These are phyloP conservation scores for Tanaodytes sp. DNA, from an alignment of 2,888 invertebrate genomes.

Conservation along the genomic window DNA sequence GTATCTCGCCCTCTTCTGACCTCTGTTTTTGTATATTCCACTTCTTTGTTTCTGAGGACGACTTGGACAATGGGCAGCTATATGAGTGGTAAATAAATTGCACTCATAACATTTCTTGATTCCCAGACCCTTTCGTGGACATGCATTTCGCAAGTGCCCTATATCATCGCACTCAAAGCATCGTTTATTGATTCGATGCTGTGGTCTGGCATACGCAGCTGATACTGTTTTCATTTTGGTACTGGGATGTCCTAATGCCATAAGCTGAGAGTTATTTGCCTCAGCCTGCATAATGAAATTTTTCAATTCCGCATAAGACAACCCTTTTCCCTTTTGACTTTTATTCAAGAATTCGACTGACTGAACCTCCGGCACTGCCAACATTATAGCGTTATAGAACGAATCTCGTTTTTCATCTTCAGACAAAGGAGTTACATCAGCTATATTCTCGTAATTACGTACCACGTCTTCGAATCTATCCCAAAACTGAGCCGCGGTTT, in stretches of 20 bases:
- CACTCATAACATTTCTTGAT: constrained; percentile 2
- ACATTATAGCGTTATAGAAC: constrained; percentile 27
- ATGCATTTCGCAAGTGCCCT: background rate
- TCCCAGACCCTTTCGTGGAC: background rate
- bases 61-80: background rate
- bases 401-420: constrained; percentile 29
- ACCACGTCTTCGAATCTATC: constrained; percentile 8
- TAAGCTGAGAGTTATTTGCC: background rate
- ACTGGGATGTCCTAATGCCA: background rate
- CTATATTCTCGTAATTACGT: constrained; percentile 18
- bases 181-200: background rate
- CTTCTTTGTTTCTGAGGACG: too few relatives aligned
- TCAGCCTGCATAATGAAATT: background rate
- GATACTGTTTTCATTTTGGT: background rate
- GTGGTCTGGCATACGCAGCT: background rate
- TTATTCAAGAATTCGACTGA: constrained; percentile 1
- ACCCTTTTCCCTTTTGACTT: background rate
- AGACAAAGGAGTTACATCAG: constrained; percentile 8
- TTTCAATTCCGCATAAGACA: background rate
- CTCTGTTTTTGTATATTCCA: too few relatives aligned
- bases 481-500: background rate
- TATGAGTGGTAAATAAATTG: background rate
- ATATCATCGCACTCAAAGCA: background rate
- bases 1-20: too few relatives aligned
- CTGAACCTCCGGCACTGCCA: background rate